phyloP scores from a whole-genome alignment of 2,888 invertebrate genomes.

The Spisula subtruncata region DNA sequence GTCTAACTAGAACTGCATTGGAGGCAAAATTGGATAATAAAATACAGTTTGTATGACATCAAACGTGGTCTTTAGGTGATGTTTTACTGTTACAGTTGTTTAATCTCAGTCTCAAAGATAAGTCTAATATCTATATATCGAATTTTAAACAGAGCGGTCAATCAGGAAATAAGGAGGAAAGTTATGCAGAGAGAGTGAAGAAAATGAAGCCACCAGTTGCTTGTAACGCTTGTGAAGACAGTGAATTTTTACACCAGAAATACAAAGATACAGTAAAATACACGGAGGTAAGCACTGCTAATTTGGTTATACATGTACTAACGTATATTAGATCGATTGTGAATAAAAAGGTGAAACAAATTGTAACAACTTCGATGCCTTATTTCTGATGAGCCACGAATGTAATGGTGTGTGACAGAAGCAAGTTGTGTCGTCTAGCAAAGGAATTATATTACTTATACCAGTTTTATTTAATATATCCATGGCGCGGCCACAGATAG shows the following conservation, averaged over 20 bases:
- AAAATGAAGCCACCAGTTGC: neutral
- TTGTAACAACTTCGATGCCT: no score
- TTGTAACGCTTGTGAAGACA: conserved; percentile 12
- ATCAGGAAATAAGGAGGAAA: neutral
- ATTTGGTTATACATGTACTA: neutral
- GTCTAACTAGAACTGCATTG: neutral
- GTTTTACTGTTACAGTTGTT: neutral
- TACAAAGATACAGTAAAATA: conserved; percentile 36
- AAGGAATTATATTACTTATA: no score
- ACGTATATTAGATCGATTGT: no score
- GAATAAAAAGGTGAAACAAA: no score
- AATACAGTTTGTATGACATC: no score
- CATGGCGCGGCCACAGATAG: no score
- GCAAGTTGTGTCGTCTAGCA: no score
- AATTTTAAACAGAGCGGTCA: neutral
- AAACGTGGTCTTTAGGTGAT: neutral
- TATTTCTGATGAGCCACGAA: no score
- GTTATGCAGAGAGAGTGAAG: conserved; percentile 14
- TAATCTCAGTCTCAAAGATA: no score
- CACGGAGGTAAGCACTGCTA: conserved; percentile 19
- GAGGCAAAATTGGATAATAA: no score
- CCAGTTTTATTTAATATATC: no score
- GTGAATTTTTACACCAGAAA: conserved; percentile 34
- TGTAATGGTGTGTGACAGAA: no score
- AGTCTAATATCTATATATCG: neutral